These are phyloP conservation scores for Arenicola marina DNA, from an alignment of 2,888 invertebrate species.

Conservation along the genomic window DNA sequence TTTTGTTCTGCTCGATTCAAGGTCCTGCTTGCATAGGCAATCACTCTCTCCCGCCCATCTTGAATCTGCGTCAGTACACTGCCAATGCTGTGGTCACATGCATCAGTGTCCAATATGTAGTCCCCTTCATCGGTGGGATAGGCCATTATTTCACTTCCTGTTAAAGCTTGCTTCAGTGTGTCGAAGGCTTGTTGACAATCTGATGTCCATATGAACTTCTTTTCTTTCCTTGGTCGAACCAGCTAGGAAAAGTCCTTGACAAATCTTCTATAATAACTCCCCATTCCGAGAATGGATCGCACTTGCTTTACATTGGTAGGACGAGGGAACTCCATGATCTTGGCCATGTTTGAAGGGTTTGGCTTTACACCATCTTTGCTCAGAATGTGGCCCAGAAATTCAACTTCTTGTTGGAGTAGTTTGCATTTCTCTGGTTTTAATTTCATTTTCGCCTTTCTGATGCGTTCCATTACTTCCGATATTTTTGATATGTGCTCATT, in stretches of 20 bases:
- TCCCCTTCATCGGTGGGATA: not conserved
- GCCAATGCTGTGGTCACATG: not conserved
- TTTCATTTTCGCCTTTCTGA: not conserved
- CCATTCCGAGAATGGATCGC: not conserved
- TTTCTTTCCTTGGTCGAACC: not conserved
- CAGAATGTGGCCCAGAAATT: conserved; percentile 3
- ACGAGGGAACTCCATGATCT: not conserved
- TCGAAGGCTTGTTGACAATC: conserved; percentile 4
- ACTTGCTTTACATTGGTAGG: conserved; percentile 5
- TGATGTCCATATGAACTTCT: not conserved
- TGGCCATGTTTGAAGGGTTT: not conserved
- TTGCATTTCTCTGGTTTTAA: conserved; percentile 7
- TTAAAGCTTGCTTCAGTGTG: not conserved
- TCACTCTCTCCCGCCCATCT: conserved; percentile 18
- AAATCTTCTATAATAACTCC: conserved; percentile 10
- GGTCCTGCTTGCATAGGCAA: conserved; percentile 24
- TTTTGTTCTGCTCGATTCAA: conserved; percentile 15
- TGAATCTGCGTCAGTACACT: conserved; percentile 24
- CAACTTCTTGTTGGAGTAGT: not conserved
- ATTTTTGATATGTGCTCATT: not conserved
- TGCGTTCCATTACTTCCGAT: not conserved
- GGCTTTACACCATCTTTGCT: not conserved
- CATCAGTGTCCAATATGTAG: conserved; percentile 7
- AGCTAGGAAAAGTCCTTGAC: conserved; percentile 1
- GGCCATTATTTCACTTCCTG: not conserved